Evolutionary conservation across 1,140 invertebrate species (phyloP).

Genomic region (Gryllus bimaculatus): DNA sequence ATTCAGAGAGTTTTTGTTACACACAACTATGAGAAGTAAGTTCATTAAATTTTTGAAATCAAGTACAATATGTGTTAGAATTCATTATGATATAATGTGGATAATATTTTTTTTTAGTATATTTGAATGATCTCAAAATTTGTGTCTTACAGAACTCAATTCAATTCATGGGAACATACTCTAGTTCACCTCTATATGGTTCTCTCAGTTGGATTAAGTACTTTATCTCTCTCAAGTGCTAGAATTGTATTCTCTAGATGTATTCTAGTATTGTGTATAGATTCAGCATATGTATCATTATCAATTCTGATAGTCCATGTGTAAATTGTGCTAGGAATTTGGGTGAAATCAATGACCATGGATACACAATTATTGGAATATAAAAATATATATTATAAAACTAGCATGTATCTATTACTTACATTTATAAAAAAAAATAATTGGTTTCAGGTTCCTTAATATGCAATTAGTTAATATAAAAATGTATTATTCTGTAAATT

Average conservation of each 20-base stretch:
- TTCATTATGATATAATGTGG: no score
- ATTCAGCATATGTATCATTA: background rate
- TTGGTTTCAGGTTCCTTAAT: background rate
- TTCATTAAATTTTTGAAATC: no score
- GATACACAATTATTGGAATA: background rate
- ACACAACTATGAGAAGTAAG: no score
- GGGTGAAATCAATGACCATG: background rate
- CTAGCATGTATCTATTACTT: background rate
- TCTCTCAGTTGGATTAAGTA: no score
- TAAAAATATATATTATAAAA: background rate
- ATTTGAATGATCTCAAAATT: no score
- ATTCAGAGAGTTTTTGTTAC: no score
- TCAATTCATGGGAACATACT: no score
- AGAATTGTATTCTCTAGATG: background rate
- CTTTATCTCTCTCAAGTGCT: background rate
- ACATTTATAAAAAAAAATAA: background rate
- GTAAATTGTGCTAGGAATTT: background rate
- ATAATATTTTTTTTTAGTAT: no score
- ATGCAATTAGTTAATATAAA: background rate
- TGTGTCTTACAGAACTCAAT: no score
- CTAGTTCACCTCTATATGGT: no score
- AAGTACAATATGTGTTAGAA: no score
- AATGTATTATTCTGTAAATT: background rate
- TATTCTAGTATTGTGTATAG: background rate
- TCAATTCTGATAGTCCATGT: background rate